phyloP scores from a whole-genome alignment of 2,113 vertebrate species.

The Grammomys surdaster region DNA sequence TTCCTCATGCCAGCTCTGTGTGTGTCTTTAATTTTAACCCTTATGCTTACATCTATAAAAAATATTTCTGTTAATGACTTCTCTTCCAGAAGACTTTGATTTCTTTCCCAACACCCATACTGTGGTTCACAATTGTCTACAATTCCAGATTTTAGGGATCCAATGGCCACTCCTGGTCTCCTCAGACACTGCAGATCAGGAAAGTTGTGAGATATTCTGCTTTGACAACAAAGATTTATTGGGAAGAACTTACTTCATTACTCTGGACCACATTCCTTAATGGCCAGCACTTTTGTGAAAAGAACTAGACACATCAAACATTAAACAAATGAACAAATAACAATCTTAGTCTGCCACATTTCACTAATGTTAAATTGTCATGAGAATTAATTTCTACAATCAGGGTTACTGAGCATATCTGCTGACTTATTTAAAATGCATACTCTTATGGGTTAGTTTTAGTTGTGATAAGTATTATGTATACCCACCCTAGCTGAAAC shows the following conservation, averaged over 20 bases:
- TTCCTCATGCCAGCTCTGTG: background rate
- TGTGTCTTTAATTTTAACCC: background rate
- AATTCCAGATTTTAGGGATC: background rate
- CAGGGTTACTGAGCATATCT: background rate
- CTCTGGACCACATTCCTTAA: background rate
- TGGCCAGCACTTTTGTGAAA: background rate
- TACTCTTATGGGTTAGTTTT: background rate
- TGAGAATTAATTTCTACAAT: conserved; percentile 9
- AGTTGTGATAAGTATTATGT: background rate
- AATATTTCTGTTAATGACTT: background rate
- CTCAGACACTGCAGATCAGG: background rate
- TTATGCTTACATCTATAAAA: background rate
- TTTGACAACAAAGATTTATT: background rate
- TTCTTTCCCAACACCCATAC: background rate
- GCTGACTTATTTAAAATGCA: conserved; percentile 34
- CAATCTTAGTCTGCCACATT: background rate
- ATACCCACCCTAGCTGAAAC: background rate
- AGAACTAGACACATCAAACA: background rate
- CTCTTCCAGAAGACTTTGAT: background rate
- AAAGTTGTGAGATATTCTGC: background rate
- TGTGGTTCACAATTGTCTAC: background rate
- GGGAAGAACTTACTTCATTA: background rate
- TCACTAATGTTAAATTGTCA: background rate
- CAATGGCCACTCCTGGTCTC: background rate
- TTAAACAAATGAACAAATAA: background rate